These are phyloP conservation scores for Linurgus olivaceus DNA, from an alignment of 2,797 vertebrate genomes.

Conservation along the genomic window DNA sequence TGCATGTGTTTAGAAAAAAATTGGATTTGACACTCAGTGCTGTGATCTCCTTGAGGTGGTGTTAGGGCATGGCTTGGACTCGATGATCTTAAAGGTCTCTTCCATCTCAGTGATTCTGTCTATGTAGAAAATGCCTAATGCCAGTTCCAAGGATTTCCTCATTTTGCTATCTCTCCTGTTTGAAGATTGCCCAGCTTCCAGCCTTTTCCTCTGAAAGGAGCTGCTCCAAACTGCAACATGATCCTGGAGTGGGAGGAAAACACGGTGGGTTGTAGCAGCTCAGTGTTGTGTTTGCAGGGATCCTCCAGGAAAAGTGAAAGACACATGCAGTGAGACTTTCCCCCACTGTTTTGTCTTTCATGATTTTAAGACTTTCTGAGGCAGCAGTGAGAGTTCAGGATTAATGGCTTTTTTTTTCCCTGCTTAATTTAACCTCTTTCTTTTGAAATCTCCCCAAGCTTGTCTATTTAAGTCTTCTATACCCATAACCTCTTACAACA, in stretches of 20 bases:
- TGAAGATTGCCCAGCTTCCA: background rate
- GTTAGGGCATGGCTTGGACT: background rate
- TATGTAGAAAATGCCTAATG: rapidly evolving
- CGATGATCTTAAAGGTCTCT: background rate
- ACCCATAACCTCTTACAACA: background rate
- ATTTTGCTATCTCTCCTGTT: rapidly evolving
- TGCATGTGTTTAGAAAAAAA: background rate
- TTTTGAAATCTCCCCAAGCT: background rate
- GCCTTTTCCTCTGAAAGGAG: background rate
- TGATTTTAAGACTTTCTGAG: background rate
- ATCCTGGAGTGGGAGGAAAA: background rate
- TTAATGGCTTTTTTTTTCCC: background rate
- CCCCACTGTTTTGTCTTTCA: background rate
- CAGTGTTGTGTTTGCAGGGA: background rate
- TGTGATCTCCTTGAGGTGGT: background rate
- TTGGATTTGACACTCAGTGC: background rate
- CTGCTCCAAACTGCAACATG: background rate
- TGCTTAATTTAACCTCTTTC: background rate
- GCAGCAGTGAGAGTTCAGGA: background rate
- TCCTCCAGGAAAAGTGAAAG: background rate
- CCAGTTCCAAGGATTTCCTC: background rate
- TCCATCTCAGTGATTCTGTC: background rate
- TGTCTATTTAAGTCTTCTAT: background rate
- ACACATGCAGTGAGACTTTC: background rate
- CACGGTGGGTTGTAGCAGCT: background rate